Conservation (phyloP, 2,888 invertebrate species). For the Deroplatys truncata region DNA sequence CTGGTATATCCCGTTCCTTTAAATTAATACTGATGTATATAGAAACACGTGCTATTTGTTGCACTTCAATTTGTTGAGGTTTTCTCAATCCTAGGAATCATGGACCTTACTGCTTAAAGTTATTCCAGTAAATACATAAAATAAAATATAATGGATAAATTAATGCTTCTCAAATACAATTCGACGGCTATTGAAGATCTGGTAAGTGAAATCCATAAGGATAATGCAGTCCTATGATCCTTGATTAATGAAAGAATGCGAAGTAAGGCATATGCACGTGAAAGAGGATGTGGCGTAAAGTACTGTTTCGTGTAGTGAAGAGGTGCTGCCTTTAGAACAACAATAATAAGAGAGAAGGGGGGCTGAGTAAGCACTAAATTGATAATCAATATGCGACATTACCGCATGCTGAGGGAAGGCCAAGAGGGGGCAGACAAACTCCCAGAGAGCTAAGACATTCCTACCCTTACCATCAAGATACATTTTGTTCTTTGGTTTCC, state of each 20-base stretch:
- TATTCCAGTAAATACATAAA: no score
- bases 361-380: constrained; percentile 31
- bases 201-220: background rate
- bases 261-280: background rate
- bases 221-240: background rate
- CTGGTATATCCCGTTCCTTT: no score
- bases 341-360: constrained; percentile 4
- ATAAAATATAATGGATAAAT: no score
- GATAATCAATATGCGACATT: constrained; percentile 32
- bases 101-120: no score
- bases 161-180: no score
- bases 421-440: background rate
- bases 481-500: background rate
- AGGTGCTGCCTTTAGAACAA: constrained; percentile 7
- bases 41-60: no score
- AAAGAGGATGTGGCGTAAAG: background rate
- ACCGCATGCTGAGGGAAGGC: constrained; percentile 20
- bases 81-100: no score
- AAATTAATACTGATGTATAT: no score
- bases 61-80: no score
- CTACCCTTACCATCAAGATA: background rate
- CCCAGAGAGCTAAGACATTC: background rate
- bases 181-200: no score
- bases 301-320: constrained; percentile 7
- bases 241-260: background rate